Conservation (phyloP, 92 coral and sea anemone genomes). For the Anthopleura xanthogrammica region DNA sequence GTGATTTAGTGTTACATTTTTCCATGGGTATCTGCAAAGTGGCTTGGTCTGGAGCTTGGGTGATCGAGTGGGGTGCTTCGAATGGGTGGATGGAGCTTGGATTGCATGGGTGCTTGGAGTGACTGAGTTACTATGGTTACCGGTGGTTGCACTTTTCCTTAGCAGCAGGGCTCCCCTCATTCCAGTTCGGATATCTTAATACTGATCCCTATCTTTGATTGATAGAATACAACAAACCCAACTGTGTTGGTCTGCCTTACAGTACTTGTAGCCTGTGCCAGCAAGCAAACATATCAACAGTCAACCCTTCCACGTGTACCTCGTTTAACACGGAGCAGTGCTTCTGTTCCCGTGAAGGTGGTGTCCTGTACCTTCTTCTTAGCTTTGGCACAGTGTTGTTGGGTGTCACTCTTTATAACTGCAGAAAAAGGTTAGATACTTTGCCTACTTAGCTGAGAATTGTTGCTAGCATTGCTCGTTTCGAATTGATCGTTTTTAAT, state of each 20-base stretch:
- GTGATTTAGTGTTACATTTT: too few species aligned
- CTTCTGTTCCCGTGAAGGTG: constrained; percentile 72
- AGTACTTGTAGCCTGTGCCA: constrained; percentile 21
- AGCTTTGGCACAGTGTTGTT: constrained; percentile 75
- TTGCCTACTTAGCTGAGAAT: neutral
- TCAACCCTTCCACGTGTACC: neutral
- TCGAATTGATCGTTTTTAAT: too few species aligned
- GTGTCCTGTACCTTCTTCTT: constrained; percentile 61
- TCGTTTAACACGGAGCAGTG: constrained; percentile 26
- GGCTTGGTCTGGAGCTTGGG: too few species aligned
- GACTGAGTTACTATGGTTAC: too few species aligned
- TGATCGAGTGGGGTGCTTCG: too few species aligned
- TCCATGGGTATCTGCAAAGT: too few species aligned
- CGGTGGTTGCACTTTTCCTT: too few species aligned
- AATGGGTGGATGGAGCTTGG: too few species aligned
- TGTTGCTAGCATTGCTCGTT: too few species aligned
- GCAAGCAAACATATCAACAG: constrained; percentile 1
- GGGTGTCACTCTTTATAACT: constrained; percentile 76
- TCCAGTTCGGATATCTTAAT: too few species aligned
- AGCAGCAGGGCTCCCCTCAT: too few species aligned
- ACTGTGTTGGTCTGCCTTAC: constrained; percentile 30
- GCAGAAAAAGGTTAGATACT: constrained; percentile 69
- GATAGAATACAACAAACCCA: constrained; percentile 5
- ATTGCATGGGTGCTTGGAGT: too few species aligned
- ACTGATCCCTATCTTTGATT: neutral